Percentiles rank a stretch among this genome's conserved stretches.
Evolutionary conservation across 1,140 invertebrate genomes (phyloP).

Genomic region (Drosophila tsacasi): DNA sequence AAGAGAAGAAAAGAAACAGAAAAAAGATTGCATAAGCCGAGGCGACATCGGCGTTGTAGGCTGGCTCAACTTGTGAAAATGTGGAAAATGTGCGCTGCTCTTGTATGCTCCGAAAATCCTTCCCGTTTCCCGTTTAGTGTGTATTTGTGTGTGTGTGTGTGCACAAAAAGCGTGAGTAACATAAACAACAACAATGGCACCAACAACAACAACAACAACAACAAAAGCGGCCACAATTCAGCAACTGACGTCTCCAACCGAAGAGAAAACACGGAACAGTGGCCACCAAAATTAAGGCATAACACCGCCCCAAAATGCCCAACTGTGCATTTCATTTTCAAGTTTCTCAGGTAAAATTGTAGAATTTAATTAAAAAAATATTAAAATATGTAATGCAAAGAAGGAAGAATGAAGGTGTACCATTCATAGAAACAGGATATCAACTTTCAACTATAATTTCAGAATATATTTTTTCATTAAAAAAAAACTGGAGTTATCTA

Average conservation of each 20-base stretch:
- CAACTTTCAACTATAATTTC: too few relatives aligned
- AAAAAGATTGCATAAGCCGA: constrained; percentile 43
- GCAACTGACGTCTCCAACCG: constrained; percentile 47
- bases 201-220: constrained; percentile 21
- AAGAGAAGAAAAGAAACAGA: background rate
- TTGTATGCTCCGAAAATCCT: constrained; percentile 33
- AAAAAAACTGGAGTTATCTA: too few relatives aligned
- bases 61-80: constrained; percentile 62
- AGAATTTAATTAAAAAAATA: background rate
- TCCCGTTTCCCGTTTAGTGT: constrained; percentile 11
- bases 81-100: constrained; percentile 48
- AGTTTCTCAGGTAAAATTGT: background rate
- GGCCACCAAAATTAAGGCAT: constrained; percentile 15
- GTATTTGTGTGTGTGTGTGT: constrained; percentile 19
- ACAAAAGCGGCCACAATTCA: constrained; percentile 40
- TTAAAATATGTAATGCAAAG: too few relatives aligned
- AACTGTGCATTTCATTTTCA: background rate
- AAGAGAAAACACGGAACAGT: constrained; percentile 32
- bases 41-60: constrained; percentile 35
- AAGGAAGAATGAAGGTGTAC: too few relatives aligned
- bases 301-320: background rate
- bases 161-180: constrained; percentile 66
- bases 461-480: too few relatives aligned
- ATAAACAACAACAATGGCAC: constrained; percentile 52
- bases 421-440: too few relatives aligned